These are phyloP conservation scores for Phaonia tiefii DNA, from an alignment of 2,888 invertebrate species.

Conservation along the genomic window DNA sequence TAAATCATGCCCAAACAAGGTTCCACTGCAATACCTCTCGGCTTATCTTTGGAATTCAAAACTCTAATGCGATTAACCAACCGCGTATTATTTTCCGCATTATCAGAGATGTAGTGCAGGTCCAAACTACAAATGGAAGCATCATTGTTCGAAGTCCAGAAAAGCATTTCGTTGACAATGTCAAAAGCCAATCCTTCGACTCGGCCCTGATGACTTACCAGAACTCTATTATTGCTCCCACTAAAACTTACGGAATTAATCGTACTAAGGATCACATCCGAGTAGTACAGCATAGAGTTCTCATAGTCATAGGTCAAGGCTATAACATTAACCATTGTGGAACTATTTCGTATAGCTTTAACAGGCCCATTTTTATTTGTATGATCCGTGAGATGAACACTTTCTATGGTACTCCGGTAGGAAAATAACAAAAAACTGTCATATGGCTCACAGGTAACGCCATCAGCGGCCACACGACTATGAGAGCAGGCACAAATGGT, in stretches of 20 bases:
- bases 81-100: slow-evolving; percentile 80
- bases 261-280: slow-evolving; percentile 92
- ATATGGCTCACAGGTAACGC: slow-evolving; percentile 86
- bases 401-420: slow-evolving; percentile 89
- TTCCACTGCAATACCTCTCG: slow-evolving; percentile 92
- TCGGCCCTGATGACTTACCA: slow-evolving; percentile 89
- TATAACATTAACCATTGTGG: slow-evolving; percentile 91
- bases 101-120: slow-evolving; percentile 71
- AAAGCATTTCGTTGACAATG: slow-evolving; percentile 85
- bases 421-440: slow-evolving; percentile 92
- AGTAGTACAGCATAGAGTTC: slow-evolving; percentile 88
- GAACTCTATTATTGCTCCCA: slow-evolving; percentile 86
- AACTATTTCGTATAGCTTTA: slow-evolving; percentile 86
- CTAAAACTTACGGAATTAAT: slow-evolving; percentile 92
- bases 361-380: slow-evolving; percentile 89
- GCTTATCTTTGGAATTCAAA: slow-evolving; percentile 87
- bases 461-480: slow-evolving; percentile 86
- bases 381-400: slow-evolving; percentile 88
- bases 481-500: slow-evolving; percentile 91
- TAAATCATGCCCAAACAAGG: slow-evolving; percentile 87
- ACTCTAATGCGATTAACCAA: slow-evolving; percentile 83
- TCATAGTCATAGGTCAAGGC: slow-evolving; percentile 90
- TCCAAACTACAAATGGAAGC: slow-evolving; percentile 83
- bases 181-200: slow-evolving; percentile 94
- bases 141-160: slow-evolving; percentile 93